phyloP scores from a whole-genome alignment of 2,888 invertebrate species.

The Spodoptera exigua region DNA sequence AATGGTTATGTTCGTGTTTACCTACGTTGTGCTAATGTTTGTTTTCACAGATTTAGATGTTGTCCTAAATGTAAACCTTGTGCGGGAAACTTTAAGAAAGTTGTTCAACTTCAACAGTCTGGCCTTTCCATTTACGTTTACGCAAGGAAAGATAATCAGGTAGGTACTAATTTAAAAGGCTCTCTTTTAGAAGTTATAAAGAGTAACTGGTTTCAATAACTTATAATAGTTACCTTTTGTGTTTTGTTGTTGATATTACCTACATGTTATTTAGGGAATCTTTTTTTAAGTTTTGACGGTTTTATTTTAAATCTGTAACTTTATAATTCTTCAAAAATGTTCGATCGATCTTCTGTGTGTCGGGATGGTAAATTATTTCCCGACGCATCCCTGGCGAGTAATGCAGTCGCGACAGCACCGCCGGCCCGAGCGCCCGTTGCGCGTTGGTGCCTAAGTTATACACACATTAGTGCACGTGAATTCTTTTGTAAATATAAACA shows the following conservation, averaged over 20 bases:
- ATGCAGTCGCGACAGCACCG: constrained; percentile 23
- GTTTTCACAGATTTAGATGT: constrained; percentile 18
- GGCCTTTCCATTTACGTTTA: constrained; percentile 59
- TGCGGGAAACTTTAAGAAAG: constrained; percentile 56
- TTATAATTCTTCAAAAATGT: background rate
- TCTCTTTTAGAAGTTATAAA: no score
- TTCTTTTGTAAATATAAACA: background rate
- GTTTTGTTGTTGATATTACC: background rate
- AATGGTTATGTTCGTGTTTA: no score
- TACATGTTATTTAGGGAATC: no score
- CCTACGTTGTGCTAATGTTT: no score
- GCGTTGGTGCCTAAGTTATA: background rate
- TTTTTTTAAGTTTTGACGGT: no score
- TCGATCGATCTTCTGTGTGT: background rate
- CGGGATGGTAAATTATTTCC: constrained; percentile 1
- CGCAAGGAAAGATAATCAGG: constrained; percentile 31
- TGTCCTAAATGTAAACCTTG: constrained; percentile 49
- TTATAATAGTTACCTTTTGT: no score
- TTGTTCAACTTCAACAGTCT: constrained; percentile 56
- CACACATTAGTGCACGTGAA: background rate
- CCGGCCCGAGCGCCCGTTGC: constrained; percentile 22
- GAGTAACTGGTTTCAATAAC: no score
- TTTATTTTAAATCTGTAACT: background rate
- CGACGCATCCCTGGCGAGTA: constrained; percentile 22
- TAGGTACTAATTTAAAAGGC: constrained; percentile 11